Conservation (phyloP, 2,797 vertebrate genomes). For the Uromys caudimaculatus region DNA sequence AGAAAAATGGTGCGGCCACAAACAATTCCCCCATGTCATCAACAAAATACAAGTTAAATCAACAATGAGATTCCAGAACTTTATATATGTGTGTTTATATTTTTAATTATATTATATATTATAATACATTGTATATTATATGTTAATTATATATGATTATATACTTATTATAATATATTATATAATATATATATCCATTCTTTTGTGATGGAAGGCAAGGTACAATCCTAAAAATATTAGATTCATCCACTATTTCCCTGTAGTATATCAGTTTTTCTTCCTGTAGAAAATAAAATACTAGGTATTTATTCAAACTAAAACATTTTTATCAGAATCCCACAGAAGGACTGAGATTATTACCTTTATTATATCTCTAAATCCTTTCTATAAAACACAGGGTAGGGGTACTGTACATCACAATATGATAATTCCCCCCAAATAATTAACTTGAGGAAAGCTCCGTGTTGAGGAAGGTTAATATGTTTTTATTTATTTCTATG, state of each 20-base stretch:
- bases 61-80: background rate
- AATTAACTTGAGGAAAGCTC: background rate
- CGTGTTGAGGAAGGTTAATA: background rate
- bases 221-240: background rate
- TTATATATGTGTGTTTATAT: background rate
- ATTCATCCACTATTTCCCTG: background rate
- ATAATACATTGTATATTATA: background rate
- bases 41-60: background rate
- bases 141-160: background rate
- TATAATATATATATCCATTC: no score
- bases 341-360: background rate
- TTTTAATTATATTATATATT: background rate
- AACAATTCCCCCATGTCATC: background rate
- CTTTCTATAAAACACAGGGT: background rate
- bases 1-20: background rate
- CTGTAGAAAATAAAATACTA: background rate
- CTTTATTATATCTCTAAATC: background rate
- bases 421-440: background rate
- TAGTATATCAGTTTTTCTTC: background rate
- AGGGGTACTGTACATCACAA: background rate
- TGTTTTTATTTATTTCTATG: background rate
- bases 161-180: background rate
- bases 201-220: background rate
- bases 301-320: slow-evolving; percentile 37
- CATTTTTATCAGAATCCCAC: background rate